Evolutionary conservation across 2,113 vertebrate genomes (phyloP).

Genomic region (Arvicanthis niloticus): DNA sequence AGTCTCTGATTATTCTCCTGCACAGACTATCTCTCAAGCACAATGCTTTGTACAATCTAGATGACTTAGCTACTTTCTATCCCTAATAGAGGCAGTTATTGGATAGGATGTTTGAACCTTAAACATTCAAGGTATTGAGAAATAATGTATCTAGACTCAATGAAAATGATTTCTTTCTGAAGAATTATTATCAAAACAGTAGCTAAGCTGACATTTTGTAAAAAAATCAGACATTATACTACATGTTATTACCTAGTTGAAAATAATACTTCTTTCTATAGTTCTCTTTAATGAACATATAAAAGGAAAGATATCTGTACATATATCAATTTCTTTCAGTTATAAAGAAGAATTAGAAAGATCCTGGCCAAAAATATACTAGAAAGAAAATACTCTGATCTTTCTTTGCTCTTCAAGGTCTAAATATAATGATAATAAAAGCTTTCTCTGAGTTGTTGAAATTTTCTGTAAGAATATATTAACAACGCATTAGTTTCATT

Average conservation of each 20-base stretch:
- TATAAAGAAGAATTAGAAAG: neutral
- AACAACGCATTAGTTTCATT: neutral
- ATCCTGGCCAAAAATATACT: neutral
- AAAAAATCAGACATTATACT: neutral
- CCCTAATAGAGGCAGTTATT: neutral
- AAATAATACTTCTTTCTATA: neutral
- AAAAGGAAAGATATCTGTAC: neutral
- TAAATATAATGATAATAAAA: neutral
- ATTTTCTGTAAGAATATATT: neutral
- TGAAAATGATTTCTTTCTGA: conserved; percentile 5
- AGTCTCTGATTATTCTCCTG: neutral
- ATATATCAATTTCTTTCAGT: neutral
- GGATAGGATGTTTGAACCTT: neutral
- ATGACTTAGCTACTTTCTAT: neutral
- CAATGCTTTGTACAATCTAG: neutral
- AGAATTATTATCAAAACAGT: neutral
- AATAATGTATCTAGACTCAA: neutral
- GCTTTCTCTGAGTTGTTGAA: neutral
- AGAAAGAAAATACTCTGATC: neutral
- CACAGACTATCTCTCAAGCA: neutral
- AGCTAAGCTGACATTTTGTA: neutral
- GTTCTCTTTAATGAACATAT: neutral
- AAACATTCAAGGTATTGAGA: neutral
- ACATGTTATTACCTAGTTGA: neutral
- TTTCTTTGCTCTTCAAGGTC: neutral